A percentile compares a stretch with the other conserved stretches of the same genome.
phyloP scores from a whole-genome alignment of 2,888 invertebrate species.

The Myathropa florea region DNA sequence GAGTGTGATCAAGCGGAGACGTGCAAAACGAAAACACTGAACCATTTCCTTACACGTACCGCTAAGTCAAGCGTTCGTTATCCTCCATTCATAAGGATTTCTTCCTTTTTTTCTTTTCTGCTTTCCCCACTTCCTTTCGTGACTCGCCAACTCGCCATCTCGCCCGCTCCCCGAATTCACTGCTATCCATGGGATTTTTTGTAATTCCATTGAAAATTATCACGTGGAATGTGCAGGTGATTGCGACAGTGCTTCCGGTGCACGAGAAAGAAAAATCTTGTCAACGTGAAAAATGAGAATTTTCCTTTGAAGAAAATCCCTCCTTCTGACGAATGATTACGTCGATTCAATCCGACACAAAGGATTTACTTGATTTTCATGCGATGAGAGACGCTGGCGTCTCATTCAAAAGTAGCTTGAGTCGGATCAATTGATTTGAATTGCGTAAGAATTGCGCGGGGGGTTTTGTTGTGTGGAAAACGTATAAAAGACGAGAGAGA shows the following conservation, averaged over 20 bases:
- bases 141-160: too few relatives aligned
- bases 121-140: neutral
- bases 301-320: conserved; percentile 2
- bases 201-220: conserved; percentile 62
- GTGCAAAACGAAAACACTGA: conserved; percentile 45
- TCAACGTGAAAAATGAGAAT: conserved; percentile 51
- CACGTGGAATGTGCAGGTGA: conserved; percentile 62
- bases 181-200: neutral
- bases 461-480: too few relatives aligned
- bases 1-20: conserved; percentile 13
- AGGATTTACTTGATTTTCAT: neutral
- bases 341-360: conserved; percentile 43
- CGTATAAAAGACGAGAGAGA: too few relatives aligned
- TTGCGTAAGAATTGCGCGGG: neutral
- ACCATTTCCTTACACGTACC: conserved; percentile 50
- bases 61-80: conserved; percentile 54
- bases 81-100: conserved; percentile 39
- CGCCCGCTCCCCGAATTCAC: neutral
- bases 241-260: conserved; percentile 51
- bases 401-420: conserved; percentile 1
- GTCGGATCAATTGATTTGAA: neutral
- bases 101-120: conserved; percentile 5
- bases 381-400: neutral
- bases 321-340: conserved; percentile 48
- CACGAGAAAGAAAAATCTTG: neutral